phyloP scores from a whole-genome alignment of 2,888 invertebrate species.

The Xanthia icteritia region DNA sequence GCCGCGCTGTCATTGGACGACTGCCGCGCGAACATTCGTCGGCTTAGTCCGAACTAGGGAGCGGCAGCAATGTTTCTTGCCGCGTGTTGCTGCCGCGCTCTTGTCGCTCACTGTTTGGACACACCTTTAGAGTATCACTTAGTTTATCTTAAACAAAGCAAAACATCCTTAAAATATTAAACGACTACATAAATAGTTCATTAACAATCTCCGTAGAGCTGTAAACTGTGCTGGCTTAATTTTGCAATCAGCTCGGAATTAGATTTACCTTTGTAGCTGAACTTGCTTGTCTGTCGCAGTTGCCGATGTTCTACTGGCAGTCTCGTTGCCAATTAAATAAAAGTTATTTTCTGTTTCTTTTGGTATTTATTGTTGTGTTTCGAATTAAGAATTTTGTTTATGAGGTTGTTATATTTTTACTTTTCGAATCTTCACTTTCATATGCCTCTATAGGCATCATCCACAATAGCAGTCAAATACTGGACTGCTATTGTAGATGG shows the following conservation, averaged over 20 bases:
- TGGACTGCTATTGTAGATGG: background rate
- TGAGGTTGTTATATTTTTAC: background rate
- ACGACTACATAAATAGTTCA: constrained; percentile 28
- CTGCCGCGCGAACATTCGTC: too few species aligned
- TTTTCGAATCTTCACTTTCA: background rate
- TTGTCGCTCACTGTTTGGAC: too few species aligned
- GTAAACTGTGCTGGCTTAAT: constrained; percentile 46
- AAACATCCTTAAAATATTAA: constrained; percentile 7
- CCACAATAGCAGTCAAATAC: background rate
- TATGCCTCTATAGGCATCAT: too few species aligned
- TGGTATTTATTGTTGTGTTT: background rate
- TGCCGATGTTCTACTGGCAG: constrained; percentile 5
- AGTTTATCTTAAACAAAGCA: background rate
- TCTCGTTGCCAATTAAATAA: constrained; percentile 38
- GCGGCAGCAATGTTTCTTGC: too few species aligned
- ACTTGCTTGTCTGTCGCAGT: constrained; percentile 43
- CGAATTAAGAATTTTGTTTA: background rate
- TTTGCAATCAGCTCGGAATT: constrained; percentile 57
- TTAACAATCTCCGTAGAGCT: constrained; percentile 38
- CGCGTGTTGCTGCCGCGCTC: too few species aligned
- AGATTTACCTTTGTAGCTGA: constrained; percentile 51
- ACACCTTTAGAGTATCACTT: background rate
- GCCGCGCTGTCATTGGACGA: too few species aligned
- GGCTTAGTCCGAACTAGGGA: too few species aligned
- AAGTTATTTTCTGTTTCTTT: constrained; percentile 1